Evolutionary conservation across 2,888 invertebrate species (phyloP), one percentile per base, ranked within the genome.

Genomic region (Noctua janthina): DNA sequence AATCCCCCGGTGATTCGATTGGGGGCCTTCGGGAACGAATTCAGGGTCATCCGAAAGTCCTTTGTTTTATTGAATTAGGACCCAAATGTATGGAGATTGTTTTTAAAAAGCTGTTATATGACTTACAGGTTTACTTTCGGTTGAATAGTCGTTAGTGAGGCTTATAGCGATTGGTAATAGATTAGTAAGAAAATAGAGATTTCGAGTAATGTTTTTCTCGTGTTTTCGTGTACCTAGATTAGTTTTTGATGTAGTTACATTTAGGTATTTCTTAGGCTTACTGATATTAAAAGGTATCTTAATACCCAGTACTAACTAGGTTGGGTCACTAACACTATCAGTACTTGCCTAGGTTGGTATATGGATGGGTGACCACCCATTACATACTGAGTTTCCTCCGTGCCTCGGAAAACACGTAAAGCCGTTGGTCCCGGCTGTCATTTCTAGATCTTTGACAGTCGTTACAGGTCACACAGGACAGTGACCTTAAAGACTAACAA

Each of bases 21-120:
- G 62, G 35, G 49, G 35, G 23, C 70, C 71, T 71, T 49, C 43
- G 46, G 2, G 49, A 72, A 15, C 51, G 20, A 64, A 67, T 71
- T 72, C 67, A 73, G 77, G 82, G 77, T 80, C 73, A 81, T 75
- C 75, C 54, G 23, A 79, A 66, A 74, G 71, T 68, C 59, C 64
- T 79, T 69, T 54, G 67, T 76, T 83, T 76, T 76, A 82, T 76
- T 85, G 70, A 87, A 88, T 85, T 79, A 43, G 70, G 73, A 20
- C 23, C 17, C 29, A 78, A 81, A 85, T 87, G n/a, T 82, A 76
- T 82, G 67, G 64, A 72, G 64, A 82, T 88, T 85, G 78, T 56
- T 79, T 76, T 75, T 51, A 64, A 74, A 73, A 80, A 39, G 68
- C 51, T 59, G 35, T 64, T 46, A 46, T 15, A n/a, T 15, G 46